Evolutionary conservation across 1,140 invertebrate species (phyloP).

Genomic region (Meteorus sp.): DNA sequence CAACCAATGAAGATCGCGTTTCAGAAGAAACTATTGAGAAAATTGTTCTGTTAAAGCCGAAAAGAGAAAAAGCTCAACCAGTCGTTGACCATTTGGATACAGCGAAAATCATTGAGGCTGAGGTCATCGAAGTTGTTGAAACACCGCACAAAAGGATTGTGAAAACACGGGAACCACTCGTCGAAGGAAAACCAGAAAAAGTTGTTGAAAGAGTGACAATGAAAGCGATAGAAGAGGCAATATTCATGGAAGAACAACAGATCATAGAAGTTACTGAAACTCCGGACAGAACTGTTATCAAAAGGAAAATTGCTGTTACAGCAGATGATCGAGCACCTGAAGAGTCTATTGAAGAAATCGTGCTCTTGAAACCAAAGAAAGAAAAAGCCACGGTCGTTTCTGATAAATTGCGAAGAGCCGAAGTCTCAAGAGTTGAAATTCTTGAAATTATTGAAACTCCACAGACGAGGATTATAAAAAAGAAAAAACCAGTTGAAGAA

Average conservation of each 20-base stretch:
- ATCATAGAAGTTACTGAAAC: conserved; percentile 33
- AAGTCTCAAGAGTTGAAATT: conserved; percentile 25
- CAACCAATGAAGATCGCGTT: conserved; percentile 34
- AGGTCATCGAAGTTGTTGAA: conserved; percentile 36
- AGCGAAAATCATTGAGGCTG: conserved; percentile 20
- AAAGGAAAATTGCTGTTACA: conserved; percentile 25
- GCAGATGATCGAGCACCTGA: conserved; percentile 5
- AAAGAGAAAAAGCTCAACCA: conserved; percentile 31
- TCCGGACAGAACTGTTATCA: conserved; percentile 27
- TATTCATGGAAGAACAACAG: conserved; percentile 32
- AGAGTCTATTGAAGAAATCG: conserved; percentile 33
- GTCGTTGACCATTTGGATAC: conserved; percentile 21
- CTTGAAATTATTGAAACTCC: conserved; percentile 38
- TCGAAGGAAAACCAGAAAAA: conserved; percentile 25
- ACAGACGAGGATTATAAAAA: conserved; percentile 38
- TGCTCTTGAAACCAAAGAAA: conserved; percentile 32
- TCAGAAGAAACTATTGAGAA: conserved; percentile 33
- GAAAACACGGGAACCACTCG: conserved; percentile 38
- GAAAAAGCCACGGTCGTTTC: conserved; percentile 28
- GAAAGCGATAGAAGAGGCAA: conserved; percentile 27
- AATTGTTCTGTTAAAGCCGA: conserved; percentile 33
- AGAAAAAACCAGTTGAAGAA: conserved; percentile 34
- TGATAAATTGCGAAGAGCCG: conserved; percentile 16
- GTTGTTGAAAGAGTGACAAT: conserved; percentile 29
- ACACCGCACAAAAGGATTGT: conserved; percentile 35